Evolutionary conservation across 2,797 vertebrate species (phyloP), one percentile per base, ranked within the genome.

Genomic region (Sylvilagus floridanus): DNA sequence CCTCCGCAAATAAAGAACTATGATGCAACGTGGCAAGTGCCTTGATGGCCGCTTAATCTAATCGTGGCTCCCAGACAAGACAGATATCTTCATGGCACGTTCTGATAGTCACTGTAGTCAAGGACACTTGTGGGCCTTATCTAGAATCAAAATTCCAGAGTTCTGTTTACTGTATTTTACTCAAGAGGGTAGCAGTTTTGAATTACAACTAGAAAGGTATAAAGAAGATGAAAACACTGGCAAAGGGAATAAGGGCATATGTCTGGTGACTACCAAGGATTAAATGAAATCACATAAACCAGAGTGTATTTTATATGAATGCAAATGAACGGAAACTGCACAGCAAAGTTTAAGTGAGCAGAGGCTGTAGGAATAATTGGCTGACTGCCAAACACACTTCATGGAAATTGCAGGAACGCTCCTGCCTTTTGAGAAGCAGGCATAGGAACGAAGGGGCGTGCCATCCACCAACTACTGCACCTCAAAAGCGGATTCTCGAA

Each of bases 131-230:
- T 32, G 22, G 50, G n/a, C 12, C 77, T 84, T 60, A 54, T 66
- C 37, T 84, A 26, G 14, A 5, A 57, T 57, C 14, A 21, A 57
- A 57, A 57, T 88, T 75, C 72, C 69, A 30, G 42, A 84, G 88
- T 52, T 72, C 81, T 72, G n/a, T 65, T 75, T 71, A 63, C 24
- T 52, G 47, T 81, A 69, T 84, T 52, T 57, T 63, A 72, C 16
- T 72, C 54, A 66, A 75, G 24, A 90, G 24, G 57, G 19, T 54
- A 66, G 54, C 65, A 37, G 14, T 76, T 90, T 22, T 50, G 28
- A 72, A 84, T 85, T 73, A 88, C 42, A 82, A 73, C 42, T 87
- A 73, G 84, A 88, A 91, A 87, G 69, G 42, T 90, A 72, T 84
- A 42, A 85, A 78, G 35, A 35, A 35, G 35, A 9, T 37, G 21